phyloP scores from a whole-genome alignment of 1,140 invertebrate species.

The Parasteatoda tepidariorum region DNA sequence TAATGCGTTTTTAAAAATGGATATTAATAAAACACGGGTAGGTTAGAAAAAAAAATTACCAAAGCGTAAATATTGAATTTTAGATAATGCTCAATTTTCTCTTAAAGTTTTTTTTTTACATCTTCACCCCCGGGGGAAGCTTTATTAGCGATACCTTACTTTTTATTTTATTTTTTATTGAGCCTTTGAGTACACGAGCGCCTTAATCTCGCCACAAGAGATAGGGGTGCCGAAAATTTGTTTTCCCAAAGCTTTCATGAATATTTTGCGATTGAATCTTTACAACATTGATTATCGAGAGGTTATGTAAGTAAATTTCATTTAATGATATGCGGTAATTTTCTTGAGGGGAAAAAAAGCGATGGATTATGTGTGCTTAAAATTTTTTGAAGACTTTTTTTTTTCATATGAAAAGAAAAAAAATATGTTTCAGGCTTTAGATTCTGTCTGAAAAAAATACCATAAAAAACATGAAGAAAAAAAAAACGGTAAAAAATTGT shows the following conservation, averaged over 20 bases:
- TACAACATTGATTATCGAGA: slow-evolving; percentile 41
- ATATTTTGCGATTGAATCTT: slow-evolving; percentile 2
- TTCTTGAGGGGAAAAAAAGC: no score
- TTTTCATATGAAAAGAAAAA: no score
- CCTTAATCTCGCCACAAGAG: slow-evolving; percentile 41
- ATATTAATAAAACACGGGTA: background rate
- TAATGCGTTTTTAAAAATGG: slow-evolving; percentile 23
- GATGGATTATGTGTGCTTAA: no score
- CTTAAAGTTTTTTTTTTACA: background rate
- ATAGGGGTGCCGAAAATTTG: background rate
- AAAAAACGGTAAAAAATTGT: no score
- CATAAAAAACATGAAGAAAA: no score
- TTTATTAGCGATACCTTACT: slow-evolving; percentile 37
- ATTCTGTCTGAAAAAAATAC: no score
- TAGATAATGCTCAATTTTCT: slow-evolving; percentile 33
- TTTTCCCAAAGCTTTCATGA: no score
- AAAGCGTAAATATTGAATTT: slow-evolving; percentile 49
- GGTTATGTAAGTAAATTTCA: slow-evolving; percentile 41
- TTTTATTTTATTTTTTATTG: background rate
- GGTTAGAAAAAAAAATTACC: slow-evolving; percentile 11
- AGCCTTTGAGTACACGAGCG: slow-evolving; percentile 24
- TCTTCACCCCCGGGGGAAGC: background rate
- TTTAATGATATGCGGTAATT: slow-evolving; percentile 57
- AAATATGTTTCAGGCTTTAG: no score
- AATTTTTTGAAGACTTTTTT: no score